Percentiles rank a stretch among this genome's conserved stretches.
Conservation (phyloP, 2,888 invertebrate species). For the Lycia hirtaria region DNA sequence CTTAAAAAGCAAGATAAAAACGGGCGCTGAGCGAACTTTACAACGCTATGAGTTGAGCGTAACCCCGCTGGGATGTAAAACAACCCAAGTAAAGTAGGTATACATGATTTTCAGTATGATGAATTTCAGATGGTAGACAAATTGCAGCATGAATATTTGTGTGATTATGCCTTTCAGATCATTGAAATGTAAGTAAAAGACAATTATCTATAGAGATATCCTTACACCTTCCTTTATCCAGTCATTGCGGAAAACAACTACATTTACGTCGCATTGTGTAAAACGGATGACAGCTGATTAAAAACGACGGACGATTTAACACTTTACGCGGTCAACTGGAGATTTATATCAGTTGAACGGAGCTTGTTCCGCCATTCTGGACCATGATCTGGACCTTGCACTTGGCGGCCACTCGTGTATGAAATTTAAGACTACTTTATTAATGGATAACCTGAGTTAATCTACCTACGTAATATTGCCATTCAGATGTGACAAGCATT, state of each 20-base stretch:
- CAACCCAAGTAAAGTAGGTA: too few species aligned
- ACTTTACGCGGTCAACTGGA: constrained; percentile 35
- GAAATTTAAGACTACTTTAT: background rate
- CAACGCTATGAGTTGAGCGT: too few species aligned
- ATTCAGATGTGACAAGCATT: too few species aligned
- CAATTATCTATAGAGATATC: constrained; percentile 28
- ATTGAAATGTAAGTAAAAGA: too few species aligned
- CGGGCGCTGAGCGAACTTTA: too few species aligned
- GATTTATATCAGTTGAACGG: constrained; percentile 30
- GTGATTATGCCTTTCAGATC: too few species aligned
- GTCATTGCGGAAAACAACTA: constrained; percentile 69
- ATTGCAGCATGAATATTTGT: too few species aligned
- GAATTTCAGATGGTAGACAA: too few species aligned
- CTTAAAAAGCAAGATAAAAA: too few species aligned
- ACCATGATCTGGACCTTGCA: constrained; percentile 23
- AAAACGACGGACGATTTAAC: constrained; percentile 48
- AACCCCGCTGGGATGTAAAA: too few species aligned
- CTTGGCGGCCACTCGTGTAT: constrained; percentile 13
- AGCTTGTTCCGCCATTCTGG: constrained; percentile 18
- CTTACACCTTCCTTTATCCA: constrained; percentile 62
- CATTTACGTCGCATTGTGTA: constrained; percentile 49
- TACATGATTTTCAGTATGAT: too few species aligned
- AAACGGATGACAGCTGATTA: constrained; percentile 51
- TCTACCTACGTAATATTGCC: too few species aligned
- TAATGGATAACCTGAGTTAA: background rate